A percentile compares a stretch with the other conserved stretches of the same genome.
phyloP scores from a whole-genome alignment of 2,888 invertebrate species.

The Nezara viridula region DNA sequence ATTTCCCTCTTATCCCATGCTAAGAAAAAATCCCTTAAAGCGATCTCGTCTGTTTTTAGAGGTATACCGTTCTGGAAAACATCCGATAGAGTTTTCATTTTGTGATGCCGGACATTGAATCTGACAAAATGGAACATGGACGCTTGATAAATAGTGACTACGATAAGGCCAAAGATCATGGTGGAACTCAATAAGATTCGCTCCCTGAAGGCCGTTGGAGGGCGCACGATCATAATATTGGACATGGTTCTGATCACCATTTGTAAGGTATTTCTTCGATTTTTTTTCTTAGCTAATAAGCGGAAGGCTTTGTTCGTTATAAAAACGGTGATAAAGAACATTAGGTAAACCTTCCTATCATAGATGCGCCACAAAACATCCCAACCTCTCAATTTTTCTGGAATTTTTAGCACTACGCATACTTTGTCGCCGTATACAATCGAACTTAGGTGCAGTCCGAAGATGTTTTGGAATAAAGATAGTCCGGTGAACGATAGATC shows the following conservation, averaged over 20 bases:
- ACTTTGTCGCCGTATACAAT: neutral
- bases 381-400: slow-evolving; percentile 41
- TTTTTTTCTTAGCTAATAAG: neutral
- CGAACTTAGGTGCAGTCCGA: neutral
- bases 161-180: neutral
- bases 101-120: neutral
- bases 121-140: slow-evolving; percentile 14
- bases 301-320: neutral
- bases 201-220: neutral
- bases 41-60: neutral
- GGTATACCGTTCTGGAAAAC: neutral
- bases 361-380: slow-evolving; percentile 10
- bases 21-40: neutral
- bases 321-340: neutral
- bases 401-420: neutral
- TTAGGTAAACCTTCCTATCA: slow-evolving; percentile 8
- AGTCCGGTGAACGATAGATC: neutral
- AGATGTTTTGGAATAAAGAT: neutral
- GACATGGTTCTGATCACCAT: neutral
- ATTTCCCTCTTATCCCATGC: neutral
- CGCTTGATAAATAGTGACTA: neutral
- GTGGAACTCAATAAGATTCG: neutral
- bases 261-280: neutral
- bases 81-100: neutral
- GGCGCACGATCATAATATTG: neutral